These are phyloP conservation scores for Caenorhabditis inopinata DNA, from an alignment of 1,140 invertebrate species.

Conservation along the genomic window DNA sequence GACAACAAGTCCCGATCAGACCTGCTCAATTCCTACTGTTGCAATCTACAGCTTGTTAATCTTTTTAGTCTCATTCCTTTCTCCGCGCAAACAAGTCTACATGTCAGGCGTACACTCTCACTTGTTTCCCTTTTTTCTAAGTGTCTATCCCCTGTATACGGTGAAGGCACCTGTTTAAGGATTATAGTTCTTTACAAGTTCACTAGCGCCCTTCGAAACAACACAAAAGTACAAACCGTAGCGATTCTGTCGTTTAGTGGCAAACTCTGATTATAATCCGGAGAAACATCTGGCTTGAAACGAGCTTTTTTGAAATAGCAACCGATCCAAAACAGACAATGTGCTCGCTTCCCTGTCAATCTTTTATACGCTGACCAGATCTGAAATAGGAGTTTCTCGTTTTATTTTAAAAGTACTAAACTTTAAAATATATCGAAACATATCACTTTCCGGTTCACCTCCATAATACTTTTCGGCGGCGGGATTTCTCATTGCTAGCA, in stretches of 20 bases:
- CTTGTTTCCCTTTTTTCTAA: no score
- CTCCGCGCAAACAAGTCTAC: no score
- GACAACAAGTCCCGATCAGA: no score
- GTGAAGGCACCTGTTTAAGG: no score
- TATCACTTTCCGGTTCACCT: conserved; percentile 46
- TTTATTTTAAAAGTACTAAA: not conserved
- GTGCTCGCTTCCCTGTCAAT: conserved; percentile 26
- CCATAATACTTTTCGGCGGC: conserved; percentile 21
- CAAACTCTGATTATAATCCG: conserved; percentile 41
- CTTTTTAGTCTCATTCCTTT: no score
- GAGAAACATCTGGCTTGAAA: conserved; percentile 32
- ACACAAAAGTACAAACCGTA: not conserved
- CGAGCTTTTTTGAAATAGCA: conserved; percentile 39
- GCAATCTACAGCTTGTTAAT: no score
- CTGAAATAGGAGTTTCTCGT: not conserved
- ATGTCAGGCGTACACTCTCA: no score
- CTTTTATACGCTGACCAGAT: conserved; percentile 48
- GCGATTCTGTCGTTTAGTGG: conserved; percentile 33
- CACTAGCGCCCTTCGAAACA: no score
- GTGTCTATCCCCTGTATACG: no score
- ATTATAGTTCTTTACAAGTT: no score
- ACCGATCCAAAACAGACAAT: conserved; percentile 47
- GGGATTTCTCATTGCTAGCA: conserved; percentile 36
- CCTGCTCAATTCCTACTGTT: no score
- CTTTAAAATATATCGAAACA: no score